phyloP scores from a whole-genome alignment of 2,113 vertebrate species.

The Aepyceros melampus region DNA sequence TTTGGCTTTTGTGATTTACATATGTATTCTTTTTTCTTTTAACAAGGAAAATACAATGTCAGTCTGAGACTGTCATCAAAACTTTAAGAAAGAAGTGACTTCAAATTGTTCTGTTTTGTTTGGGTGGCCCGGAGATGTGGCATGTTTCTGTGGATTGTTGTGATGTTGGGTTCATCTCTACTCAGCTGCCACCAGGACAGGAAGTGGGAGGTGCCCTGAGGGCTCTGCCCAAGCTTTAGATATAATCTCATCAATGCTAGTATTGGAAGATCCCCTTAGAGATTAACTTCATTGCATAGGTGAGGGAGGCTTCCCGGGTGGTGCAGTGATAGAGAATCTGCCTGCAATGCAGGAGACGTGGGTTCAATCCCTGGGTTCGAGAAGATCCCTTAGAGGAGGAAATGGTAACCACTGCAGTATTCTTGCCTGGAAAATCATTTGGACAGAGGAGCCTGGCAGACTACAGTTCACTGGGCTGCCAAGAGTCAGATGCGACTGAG shows the following conservation, averaged over 20 bases:
- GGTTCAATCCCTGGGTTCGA: not conserved
- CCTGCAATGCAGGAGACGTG: not conserved
- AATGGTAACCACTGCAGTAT: not conserved
- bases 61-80: not conserved
- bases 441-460: accelerated
- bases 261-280: not conserved
- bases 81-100: not conserved
- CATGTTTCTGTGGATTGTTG: not conserved
- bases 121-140: too few relatives aligned
- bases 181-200: too few relatives aligned
- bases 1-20: not conserved
- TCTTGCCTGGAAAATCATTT: not conserved
- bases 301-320: not conserved
- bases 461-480: not conserved
- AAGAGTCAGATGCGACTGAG: not conserved
- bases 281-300: not conserved
- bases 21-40: not conserved
- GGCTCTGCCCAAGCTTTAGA: not conserved
- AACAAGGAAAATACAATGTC: not conserved
- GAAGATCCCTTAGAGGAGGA: not conserved
- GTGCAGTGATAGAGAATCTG: not conserved
- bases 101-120: not conserved
- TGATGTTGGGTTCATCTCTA: not conserved
- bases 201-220: not conserved
- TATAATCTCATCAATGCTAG: not conserved